Percentiles rank a stretch among this genome's conserved stretches.
These are phyloP conservation scores for Procambarus virginalis DNA, from an alignment of 1,140 invertebrate genomes.

Conservation along the genomic window DNA sequence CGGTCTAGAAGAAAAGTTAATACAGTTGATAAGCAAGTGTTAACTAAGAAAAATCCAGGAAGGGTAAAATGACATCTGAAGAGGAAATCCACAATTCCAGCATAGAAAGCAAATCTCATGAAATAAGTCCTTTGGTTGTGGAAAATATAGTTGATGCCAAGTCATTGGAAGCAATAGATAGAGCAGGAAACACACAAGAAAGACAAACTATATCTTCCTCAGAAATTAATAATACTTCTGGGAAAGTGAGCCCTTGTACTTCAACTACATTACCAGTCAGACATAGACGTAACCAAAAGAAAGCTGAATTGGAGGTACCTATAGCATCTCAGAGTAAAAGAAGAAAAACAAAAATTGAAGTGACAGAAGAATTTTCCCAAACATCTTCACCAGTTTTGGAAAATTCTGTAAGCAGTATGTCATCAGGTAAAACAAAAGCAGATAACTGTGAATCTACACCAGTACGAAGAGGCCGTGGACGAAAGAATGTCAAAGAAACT, in stretches of 20 bases:
- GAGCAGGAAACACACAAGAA: background rate
- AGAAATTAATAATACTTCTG: background rate
- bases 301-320: background rate
- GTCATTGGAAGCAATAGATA: background rate
- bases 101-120: background rate
- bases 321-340: background rate
- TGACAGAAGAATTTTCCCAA: background rate
- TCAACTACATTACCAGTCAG: background rate
- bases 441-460: background rate
- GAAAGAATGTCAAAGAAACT: background rate
- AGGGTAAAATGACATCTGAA: background rate
- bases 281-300: background rate
- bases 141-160: background rate
- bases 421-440: background rate
- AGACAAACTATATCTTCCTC: background rate
- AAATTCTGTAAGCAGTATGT: background rate
- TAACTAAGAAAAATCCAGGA: background rate
- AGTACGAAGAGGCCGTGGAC: background rate
- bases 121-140: background rate
- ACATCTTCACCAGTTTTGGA: background rate
- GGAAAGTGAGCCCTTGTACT: background rate
- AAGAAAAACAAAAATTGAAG: background rate
- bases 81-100: background rate
- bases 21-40: background rate
- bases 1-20: background rate